Base-by-base conservation (phyloP, 2,888 invertebrate genomes). In the Cheilosia urbana region DNA sequence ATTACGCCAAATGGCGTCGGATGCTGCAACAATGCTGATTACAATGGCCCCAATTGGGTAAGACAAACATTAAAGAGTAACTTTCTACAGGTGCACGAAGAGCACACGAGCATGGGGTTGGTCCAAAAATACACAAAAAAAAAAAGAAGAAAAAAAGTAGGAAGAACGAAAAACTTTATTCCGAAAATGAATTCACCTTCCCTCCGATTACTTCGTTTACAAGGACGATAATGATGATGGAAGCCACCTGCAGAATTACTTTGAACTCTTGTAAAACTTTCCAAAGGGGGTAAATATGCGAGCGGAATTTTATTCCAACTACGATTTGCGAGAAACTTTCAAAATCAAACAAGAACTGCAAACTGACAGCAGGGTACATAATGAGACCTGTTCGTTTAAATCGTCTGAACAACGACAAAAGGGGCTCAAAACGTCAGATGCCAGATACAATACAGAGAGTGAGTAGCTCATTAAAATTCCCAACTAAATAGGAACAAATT, bases 381-480 rank as follows among this genome's bases (percentile, higher is more conserved):
- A 60, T 30, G 49, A 58, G 63, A 11, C 45, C 45, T 42, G 49
- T 77, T 60, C 65, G 40, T 24, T 75, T 69, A 45, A 27, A 79
- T 66, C 76, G 60, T 11, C 42, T 15, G 40, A 24, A 24, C 27
- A 30, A 30, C 27, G 27, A 19, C 5, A 42, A 47, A 65, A 4
- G 40, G 60, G 9, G 30, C 55, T 49, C 47, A 17, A 69, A 57
- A 15, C 53, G 27, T 21, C 34, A 27, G 21, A 30, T 24, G 15
- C 19, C 68, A 55, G 51, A 58, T 69, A 58, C 37, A 58, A 57
- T 53, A 51, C 24, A 27, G 5, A 19, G 21, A 9, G 42, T 4
- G 40, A 24, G 53, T 63, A 75, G 75, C 69, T 84, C 75, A 84
- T 79, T 84, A 84, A 79, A 75, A 79, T 71, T 79, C 75, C 55